Conservation (phyloP, 2,113 vertebrate species). For the Phoenicopterus ruber region DNA sequence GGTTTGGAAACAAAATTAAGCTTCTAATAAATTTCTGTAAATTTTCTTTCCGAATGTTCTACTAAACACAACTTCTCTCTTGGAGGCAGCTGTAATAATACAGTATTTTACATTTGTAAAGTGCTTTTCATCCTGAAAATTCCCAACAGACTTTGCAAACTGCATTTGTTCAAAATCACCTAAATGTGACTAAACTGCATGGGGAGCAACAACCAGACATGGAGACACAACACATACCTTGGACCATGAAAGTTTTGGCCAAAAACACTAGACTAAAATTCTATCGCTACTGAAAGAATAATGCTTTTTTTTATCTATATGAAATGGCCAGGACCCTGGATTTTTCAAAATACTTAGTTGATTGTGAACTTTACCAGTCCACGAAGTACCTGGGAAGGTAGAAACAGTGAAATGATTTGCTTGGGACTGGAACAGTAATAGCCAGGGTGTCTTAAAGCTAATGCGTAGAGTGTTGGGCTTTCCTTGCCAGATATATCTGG, state of each 20-base stretch:
- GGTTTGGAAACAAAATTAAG: constrained; percentile 46
- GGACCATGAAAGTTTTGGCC: neutral
- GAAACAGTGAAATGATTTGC: neutral
- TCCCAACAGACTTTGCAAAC: constrained; percentile 2
- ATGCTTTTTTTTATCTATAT: neutral
- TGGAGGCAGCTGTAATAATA: constrained; percentile 48
- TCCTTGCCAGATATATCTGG: neutral
- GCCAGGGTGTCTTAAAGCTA: neutral
- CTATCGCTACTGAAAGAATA: neutral
- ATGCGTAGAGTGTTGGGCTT: neutral
- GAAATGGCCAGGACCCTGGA: neutral
- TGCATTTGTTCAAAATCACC: neutral
- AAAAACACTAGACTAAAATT: neutral
- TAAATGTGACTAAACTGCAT: neutral
- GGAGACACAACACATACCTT: neutral
- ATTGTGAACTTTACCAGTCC: neutral
- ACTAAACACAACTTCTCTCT: constrained; percentile 8
- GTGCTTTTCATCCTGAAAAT: constrained; percentile 23
- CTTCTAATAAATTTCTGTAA: constrained; percentile 50
- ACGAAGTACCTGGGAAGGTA: neutral
- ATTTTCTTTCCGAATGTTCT: constrained; percentile 3
- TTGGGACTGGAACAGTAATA: neutral
- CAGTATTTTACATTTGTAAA: constrained; percentile 22
- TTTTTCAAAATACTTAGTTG: neutral
- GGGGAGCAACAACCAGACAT: neutral